Evolutionary conservation across 1,140 invertebrate species (phyloP), one percentile per base, ranked within the genome.

Genomic region (Plodia interpunctella): DNA sequence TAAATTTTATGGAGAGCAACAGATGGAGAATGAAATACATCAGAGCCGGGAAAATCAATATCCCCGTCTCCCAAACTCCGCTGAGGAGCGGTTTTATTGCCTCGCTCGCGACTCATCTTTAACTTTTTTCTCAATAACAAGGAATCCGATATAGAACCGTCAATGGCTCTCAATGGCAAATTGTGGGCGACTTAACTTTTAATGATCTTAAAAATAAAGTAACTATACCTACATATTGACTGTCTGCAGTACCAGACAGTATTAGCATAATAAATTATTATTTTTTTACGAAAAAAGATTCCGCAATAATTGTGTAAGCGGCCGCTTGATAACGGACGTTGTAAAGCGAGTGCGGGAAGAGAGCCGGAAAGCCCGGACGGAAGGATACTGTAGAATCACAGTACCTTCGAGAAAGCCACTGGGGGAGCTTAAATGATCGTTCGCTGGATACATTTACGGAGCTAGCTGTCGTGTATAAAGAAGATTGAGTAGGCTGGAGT

Each of bases 1-100:
- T 87, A 84, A 88, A 83, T 80, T 87, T 86, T 80, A 87, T 83
- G 77, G 71, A 80, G 71, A 83, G 85, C 82, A 88, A 88, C 85
- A 88, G 85, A 88, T 88, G 85, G 83, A 77, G 78, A 76, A 78
- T 79, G 80, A 80, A 80, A 84, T 80, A 82, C 75, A 80, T 79
- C 73, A 70, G 67, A 66, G 70, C 66, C 53, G 71, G 71, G 63
- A 78, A 84, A 86, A 88, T 86, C 83, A 79, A 88, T 88, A 87
- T 83, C 75, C 77, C 74, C 75, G 74, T 80, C 77, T 83, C 72
- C 69, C 69, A 70, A 78, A 84, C 74, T 74, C 65, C 66, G 72
- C 65, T 63, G 65, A 62, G 57, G 62, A 71, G 66, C 66, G 72
- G 63, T 74, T 83, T 82, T 83, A 80, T 76, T 79, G 70, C 70